Evolutionary conservation across 2,888 invertebrate species (phyloP), one percentile per base, ranked within the genome.

Genomic region (Conus canariensis): DNA sequence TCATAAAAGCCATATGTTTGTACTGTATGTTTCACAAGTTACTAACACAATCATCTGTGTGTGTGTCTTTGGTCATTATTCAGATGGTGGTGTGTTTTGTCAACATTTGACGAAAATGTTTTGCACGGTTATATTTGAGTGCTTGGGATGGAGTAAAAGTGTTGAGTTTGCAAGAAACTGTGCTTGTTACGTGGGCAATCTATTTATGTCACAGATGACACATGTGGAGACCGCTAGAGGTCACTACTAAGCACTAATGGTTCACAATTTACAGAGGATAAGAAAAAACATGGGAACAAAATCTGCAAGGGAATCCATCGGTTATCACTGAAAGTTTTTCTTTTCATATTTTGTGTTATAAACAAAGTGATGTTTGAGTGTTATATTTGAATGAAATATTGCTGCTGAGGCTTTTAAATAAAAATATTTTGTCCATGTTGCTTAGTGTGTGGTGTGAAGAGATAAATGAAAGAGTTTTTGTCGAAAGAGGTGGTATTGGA

Each of bases 401-500:
- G 87, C 67, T 67, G 67, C 67, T 67, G 67, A 87, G 45, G 67
- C 87, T 70, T 64, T 87, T 87, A 70, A 87, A 45, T 74, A 87
- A 87, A 64, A 45, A 74, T 70, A n/a, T 64, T 86, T 86, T 86
- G 86, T 64, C 86, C 67, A 86, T 86, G 64, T 64, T 86, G 19
- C 30, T 19, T 86, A 1, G n/a, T 86, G 67, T 64, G 25, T 30
- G 58, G 30, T 9, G 10, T 67, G 16, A 58, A 7, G 4, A 30
- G 22, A 77, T 6, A 22, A 5, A 74, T 19, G 70, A 22, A 3
- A 74, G 70, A 74, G 45, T 4, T 45, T 45, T 45, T 45, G 45
- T 45, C 3, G 45, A 45, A 45, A 45, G 45, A 2, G 45, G 45
- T 45, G 45, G 45, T 45, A 45, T 45, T 30, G 30, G 30, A 30